These are phyloP conservation scores for Tamandua tetradactyla DNA, from an alignment of 2,797 vertebrate species.

Conservation along the genomic window DNA sequence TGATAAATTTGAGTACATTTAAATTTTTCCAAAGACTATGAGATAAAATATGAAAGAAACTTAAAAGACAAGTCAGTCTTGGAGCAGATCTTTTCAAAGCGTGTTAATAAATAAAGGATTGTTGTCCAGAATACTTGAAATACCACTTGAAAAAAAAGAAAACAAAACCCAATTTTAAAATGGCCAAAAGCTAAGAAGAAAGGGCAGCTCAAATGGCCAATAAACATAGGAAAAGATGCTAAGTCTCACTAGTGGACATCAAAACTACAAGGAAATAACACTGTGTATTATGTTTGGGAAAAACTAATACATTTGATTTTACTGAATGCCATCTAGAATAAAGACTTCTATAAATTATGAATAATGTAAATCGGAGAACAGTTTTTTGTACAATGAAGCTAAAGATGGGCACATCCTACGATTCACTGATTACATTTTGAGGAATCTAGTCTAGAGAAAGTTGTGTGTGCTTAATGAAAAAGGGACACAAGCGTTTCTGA, in stretches of 20 bases:
- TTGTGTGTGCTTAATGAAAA: background rate
- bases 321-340: background rate
- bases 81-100: background rate
- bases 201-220: background rate
- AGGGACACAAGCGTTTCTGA: background rate
- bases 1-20: background rate
- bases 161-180: too few species aligned
- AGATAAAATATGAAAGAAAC: background rate
- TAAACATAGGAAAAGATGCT: background rate
- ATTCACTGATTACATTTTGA: background rate
- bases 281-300: background rate
- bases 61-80: conserved; percentile 12
- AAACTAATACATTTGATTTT: background rate
- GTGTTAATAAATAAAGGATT: background rate
- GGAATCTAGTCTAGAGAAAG: background rate
- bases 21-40: background rate
- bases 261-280: background rate
- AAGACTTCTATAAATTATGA: background rate
- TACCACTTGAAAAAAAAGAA: background rate
- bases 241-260: background rate
- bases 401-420: background rate
- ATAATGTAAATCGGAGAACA: background rate
- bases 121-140: background rate
- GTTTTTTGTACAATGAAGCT: background rate
- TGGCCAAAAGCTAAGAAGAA: background rate